A percentile compares a stretch with the other conserved stretches of the same genome.
phyloP scores from a whole-genome alignment of 2,113 vertebrate species.

The Agapornis roseicollis region DNA sequence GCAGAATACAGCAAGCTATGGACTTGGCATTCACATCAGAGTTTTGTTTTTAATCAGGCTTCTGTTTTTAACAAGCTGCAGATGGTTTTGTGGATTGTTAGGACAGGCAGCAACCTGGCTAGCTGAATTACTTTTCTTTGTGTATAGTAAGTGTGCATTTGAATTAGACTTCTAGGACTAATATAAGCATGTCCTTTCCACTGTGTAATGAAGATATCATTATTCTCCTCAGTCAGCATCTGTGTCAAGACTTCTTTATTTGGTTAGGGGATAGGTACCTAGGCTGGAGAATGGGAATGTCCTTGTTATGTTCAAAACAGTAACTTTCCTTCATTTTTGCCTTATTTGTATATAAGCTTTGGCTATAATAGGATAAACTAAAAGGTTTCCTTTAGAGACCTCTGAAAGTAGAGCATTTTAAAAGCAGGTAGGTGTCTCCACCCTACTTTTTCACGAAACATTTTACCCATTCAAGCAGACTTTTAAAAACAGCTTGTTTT shows the following conservation, averaged over 20 bases:
- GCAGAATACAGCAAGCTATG: not conserved
- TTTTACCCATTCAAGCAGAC: slow-evolving; percentile 82
- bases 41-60: not conserved
- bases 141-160: not conserved
- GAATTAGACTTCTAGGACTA: not conserved
- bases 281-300: slow-evolving; percentile 15
- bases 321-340: slow-evolving; percentile 67
- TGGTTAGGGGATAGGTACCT: not conserved
- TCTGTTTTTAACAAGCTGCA: not conserved
- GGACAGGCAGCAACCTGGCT: not conserved
- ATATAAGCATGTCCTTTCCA: not conserved
- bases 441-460: slow-evolving; percentile 78
- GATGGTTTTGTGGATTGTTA: not conserved
- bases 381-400: slow-evolving; percentile 79
- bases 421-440: slow-evolving; percentile 80
- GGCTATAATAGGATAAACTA: slow-evolving; percentile 75
- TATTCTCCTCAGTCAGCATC: slow-evolving; percentile 24
- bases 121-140: not conserved
- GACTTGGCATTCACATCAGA: not conserved
- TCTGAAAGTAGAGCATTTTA: slow-evolving; percentile 79
- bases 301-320: slow-evolving; percentile 38
- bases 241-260: not conserved
- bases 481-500: slow-evolving; percentile 87
- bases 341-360: slow-evolving; percentile 73
- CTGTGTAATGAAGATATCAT: slow-evolving; percentile 30